Evolutionary conservation across 92 coral and sea anemone species (phyloP).

Genomic region (Porites evermanni): DNA sequence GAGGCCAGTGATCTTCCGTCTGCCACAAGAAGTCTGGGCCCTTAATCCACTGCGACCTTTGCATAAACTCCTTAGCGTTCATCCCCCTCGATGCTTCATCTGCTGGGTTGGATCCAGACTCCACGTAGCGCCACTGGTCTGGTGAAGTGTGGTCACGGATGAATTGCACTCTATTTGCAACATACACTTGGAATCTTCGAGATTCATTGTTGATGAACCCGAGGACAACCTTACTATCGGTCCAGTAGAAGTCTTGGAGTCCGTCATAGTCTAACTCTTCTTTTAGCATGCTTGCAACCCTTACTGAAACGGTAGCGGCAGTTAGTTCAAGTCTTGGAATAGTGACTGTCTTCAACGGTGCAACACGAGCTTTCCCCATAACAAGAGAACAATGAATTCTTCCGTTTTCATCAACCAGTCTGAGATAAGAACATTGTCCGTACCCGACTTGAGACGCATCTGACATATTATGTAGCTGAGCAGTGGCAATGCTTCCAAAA

Average conservation of each 20-base stretch:
- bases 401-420: neutral
- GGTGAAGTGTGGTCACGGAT: slow-evolving; percentile 41
- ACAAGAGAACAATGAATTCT: slow-evolving; percentile 14
- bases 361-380: slow-evolving; percentile 31
- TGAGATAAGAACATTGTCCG: slow-evolving; percentile 8
- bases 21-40: slow-evolving; percentile 38
- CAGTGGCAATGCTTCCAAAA: neutral
- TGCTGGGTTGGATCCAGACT: slow-evolving; percentile 36
- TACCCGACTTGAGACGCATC: slow-evolving; percentile 29
- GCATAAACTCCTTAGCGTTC: slow-evolving; percentile 14
- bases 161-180: slow-evolving; percentile 11
- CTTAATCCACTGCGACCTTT: slow-evolving; percentile 18
- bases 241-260: slow-evolving; percentile 25
- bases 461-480: slow-evolving; percentile 22
- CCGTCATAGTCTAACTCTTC: slow-evolving; percentile 19
- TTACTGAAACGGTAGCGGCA: slow-evolving; percentile 12
- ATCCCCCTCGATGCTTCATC: slow-evolving; percentile 45
- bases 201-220: slow-evolving; percentile 33
- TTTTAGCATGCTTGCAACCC: neutral
- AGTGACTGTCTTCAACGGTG: slow-evolving; percentile 23
- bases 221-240: slow-evolving; percentile 34
- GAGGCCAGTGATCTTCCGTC: slow-evolving; percentile 32
- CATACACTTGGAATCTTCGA: slow-evolving; percentile 34
- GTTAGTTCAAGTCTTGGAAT: slow-evolving; percentile 26
- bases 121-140: slow-evolving; percentile 48